phyloP scores from a whole-genome alignment of 2,797 vertebrate species.

The Tapera naevia region DNA sequence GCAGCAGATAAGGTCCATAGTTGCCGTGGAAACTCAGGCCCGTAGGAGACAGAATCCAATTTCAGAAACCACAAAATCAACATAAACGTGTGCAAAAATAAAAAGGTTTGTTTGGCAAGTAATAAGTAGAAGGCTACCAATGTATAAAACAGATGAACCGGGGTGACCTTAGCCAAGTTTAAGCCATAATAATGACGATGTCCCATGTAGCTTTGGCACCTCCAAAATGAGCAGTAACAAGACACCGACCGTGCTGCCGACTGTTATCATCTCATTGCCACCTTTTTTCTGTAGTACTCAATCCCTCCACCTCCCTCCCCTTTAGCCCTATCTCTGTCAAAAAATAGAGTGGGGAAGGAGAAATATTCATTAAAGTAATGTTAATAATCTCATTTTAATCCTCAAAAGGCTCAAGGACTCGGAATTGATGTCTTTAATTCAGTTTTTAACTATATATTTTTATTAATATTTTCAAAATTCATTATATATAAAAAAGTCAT shows the following conservation, averaged over 20 bases:
- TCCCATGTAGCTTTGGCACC: constrained; percentile 67
- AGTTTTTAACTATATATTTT: neutral
- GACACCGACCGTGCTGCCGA: neutral
- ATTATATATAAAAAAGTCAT: rapidly evolving
- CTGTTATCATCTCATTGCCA: constrained; percentile 49
- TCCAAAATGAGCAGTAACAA: constrained; percentile 30
- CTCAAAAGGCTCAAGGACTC: neutral
- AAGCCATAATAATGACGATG: constrained; percentile 65
- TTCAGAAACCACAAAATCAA: constrained; percentile 98
- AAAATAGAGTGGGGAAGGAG: neutral
- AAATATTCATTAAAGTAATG: neutral
- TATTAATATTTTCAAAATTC: neutral
- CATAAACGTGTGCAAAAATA: constrained; percentile 89
- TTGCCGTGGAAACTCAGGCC: constrained; percentile 89
- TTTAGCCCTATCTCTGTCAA: neutral
- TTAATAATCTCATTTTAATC: neutral
- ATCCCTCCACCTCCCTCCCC: neutral
- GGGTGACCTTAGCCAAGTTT: constrained; percentile 75
- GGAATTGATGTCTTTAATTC: neutral
- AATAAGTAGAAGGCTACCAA: constrained; percentile 87
- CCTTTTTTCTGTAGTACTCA: neutral
- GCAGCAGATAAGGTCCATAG: constrained; percentile 91
- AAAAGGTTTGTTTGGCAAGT: constrained; percentile 87
- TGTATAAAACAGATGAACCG: constrained; percentile 87
- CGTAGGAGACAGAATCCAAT: constrained; percentile 93